Evolutionary conservation across 2,797 vertebrate species (phyloP), one percentile per base, ranked within the genome.

Genomic region (Myotis pilosus): DNA sequence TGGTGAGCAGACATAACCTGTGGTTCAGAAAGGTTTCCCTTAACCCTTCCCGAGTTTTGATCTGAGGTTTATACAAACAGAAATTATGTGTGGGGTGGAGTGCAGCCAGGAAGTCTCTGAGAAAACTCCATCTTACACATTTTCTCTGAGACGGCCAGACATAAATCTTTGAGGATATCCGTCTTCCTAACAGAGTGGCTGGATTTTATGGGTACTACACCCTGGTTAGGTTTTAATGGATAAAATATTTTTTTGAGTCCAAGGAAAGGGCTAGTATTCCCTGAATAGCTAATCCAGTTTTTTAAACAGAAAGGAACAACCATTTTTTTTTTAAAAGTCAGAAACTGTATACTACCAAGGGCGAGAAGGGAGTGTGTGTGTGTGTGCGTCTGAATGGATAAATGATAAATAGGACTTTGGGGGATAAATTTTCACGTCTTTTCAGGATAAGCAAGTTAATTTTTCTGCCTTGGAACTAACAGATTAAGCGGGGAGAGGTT

Each of bases 101-200:
- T 0, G 30, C 80, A 19, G 97, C 97, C 97, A 97, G 96, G 51
- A 88, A 89, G 96, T 96, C 97, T 97, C 94, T 96, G 97, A 97
- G 97, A 97, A 97, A 97, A 95, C 97, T 95, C 96, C 96, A 95
- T 97, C 97, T 97, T 97, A 95, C 96, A 96, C 97, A 97, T 96
- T 97, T 96, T 96, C 96, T 96, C 84, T 95, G 96, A 96, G 95
- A 94, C 90, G 20, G 96, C 97, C 96, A 97, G 97, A 96, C 97
- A 96, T 97, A 97, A 97, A 97, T 97, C 97, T 97, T 94, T 91
- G 95, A 96, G 97, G 97, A 97, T 97, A 97, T 97, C 96, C 95
- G 95, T 96, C 97, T 97, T 97, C 96, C 91, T 97, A 94, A 89
- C 92, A 86, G 96, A 96, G 96, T 3, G 92, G 95, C 96, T 97